Base-by-base conservation (phyloP, 1,140 invertebrate genomes). In the Cardiocondyla obscurior region DNA sequence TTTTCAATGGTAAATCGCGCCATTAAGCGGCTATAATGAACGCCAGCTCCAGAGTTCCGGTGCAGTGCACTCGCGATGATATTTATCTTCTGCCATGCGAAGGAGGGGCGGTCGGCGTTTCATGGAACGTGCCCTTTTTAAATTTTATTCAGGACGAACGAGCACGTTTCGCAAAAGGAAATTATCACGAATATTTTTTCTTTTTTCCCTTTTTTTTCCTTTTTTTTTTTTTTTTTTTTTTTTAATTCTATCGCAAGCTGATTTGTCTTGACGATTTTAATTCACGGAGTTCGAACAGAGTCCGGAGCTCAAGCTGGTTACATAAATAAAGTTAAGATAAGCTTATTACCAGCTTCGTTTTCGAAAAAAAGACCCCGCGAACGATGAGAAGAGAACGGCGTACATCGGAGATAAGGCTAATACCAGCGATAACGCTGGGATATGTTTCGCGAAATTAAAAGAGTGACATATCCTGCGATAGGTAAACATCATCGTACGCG, bases 21-120 rank as follows among this genome's bases (percentile, higher is more conserved):
- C 90, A 93, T 93, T 92, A 92, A 93, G 67, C 88, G 88, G 72
- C 81, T 83, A 90, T 92, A 93, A 93, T 92, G 89, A 93, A 90
- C 89, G 85, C 73, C 83, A 83, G 62, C 86, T 79, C 30, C 74
- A 77, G 53, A 70, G 76, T 76, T 87, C 70, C 77, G 70, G 73
- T 46, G 39, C 36, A 39, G 12, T 46, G 65, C 67, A 72, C 25
- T 73, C 58, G 73, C 65, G 64, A 74, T 81, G 72, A 77, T 82
- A 87, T 87, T 86, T 79, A 82, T 86, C 82, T 87, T 57, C 60
- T 36, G 46, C 25, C 58, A 22, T 7, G 39, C 33, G 12, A 74
- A 16, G 67, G 58, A 72, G 60, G 42, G 36, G 25, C 49, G 70
- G 53, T 85, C 70, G 57, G n/a, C 53, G 19, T 72, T 57, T 22